Evolutionary conservation across 2,797 vertebrate species (phyloP).

Genomic region (Nyctibius grandis): DNA sequence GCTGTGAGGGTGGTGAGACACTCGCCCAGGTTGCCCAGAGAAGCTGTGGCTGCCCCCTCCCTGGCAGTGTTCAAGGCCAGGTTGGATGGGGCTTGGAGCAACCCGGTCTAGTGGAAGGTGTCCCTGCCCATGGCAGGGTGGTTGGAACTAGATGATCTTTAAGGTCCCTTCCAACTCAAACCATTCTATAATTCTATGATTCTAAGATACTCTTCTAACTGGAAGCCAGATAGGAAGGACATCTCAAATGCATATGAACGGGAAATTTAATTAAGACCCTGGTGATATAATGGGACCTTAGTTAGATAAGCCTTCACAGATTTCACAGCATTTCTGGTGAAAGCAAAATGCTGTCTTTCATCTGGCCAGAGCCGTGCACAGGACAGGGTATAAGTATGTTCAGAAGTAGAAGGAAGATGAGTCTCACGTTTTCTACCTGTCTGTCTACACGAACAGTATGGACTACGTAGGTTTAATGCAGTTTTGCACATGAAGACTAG

Average conservation of each 20-base stretch:
- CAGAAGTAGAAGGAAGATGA: background rate
- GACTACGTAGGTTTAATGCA: background rate
- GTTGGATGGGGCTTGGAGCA: too few relatives aligned
- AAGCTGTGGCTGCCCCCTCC: too few relatives aligned
- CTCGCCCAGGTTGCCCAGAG: too few relatives aligned
- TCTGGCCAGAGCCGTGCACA: background rate
- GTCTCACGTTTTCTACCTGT: background rate
- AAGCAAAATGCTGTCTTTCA: background rate
- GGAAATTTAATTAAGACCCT: background rate
- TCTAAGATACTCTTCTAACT: too few relatives aligned
- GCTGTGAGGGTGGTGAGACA: too few relatives aligned
- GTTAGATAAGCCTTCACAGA: background rate
- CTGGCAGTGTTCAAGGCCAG: too few relatives aligned
- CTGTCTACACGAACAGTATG: background rate
- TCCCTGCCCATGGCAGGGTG: too few relatives aligned
- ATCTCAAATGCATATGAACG: background rate
- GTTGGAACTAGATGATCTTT: too few relatives aligned
- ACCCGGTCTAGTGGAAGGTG: too few relatives aligned
- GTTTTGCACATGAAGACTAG: background rate
- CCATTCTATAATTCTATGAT: too few relatives aligned
- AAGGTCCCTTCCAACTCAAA: too few relatives aligned
- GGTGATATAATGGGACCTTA: background rate
- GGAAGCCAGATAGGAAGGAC: background rate
- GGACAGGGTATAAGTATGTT: background rate
- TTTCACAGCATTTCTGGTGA: background rate